Conservation (phyloP, 2,113 vertebrate species). For the Nansenia antarctica region DNA sequence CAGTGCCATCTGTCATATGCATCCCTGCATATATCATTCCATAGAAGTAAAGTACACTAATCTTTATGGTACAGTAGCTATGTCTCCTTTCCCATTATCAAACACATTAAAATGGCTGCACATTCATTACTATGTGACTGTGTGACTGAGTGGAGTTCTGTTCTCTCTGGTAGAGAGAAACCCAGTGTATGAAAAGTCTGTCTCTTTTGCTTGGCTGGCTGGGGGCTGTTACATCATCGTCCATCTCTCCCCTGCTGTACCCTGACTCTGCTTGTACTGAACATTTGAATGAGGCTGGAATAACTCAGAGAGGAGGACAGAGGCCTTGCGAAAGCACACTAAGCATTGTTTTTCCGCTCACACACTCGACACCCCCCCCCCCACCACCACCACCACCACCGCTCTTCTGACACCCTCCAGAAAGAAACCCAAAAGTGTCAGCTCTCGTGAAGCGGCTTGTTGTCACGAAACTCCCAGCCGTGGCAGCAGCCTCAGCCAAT, state of each 20-base stretch:
- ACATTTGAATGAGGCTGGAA: not conserved
- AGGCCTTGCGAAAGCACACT: not conserved
- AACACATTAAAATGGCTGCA: constrained; percentile 27
- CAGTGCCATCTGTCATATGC: too few relatives aligned
- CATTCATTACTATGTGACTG: constrained; percentile 6
- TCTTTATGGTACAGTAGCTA: too few relatives aligned
- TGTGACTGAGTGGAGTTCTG: not conserved
- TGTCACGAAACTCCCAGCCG: too few relatives aligned
- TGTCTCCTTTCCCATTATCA: too few relatives aligned
- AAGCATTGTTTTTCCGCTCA: not conserved
- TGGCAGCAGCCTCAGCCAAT: too few relatives aligned
- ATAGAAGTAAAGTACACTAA: too few relatives aligned
- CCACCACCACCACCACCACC: not conserved
- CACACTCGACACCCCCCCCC: too few relatives aligned
- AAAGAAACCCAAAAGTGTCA: too few relatives aligned
- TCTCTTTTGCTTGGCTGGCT: constrained; percentile 16
- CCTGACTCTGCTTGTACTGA: constrained; percentile 13
- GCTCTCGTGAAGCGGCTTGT: too few relatives aligned
- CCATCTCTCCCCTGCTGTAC: not conserved
- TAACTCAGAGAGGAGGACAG: too few relatives aligned
- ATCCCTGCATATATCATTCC: too few relatives aligned
- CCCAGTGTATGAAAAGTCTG: not conserved
- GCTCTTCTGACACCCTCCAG: too few relatives aligned
- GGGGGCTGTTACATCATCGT: not conserved
- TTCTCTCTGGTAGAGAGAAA: constrained; percentile 6